Conservation (phyloP, 2,888 invertebrate genomes). For the Aelia acuminata region DNA sequence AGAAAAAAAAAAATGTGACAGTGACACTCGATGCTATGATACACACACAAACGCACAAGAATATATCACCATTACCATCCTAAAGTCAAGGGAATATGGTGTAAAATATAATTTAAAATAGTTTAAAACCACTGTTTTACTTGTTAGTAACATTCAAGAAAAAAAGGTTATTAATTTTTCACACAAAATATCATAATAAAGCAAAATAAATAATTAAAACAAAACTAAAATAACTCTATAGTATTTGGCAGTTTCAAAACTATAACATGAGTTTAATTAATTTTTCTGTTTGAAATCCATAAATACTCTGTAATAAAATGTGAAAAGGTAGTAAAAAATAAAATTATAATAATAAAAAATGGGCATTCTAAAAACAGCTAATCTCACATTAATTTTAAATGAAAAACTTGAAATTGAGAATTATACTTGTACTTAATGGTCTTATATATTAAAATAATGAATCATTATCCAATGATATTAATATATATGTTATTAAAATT, state of each 20-base stretch:
- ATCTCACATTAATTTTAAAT: background rate
- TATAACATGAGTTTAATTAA: background rate
- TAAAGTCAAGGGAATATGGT: background rate
- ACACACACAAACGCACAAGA: background rate
- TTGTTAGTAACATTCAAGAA: background rate
- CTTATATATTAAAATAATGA: background rate
- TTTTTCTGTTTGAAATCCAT: background rate
- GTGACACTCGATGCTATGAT: background rate
- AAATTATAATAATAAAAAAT: background rate
- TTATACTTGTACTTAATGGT: background rate
- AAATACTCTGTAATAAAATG: background rate
- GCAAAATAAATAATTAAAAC: background rate
- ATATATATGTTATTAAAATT: slow-evolving; percentile 16
- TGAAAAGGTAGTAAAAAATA: background rate
- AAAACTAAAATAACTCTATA: background rate
- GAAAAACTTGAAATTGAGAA: background rate
- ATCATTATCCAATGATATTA: background rate
- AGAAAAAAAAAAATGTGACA: no score
- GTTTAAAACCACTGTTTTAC: background rate
- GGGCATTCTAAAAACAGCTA: background rate
- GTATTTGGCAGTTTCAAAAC: background rate
- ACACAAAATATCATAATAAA: background rate
- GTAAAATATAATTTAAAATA: background rate
- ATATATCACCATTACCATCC: background rate
- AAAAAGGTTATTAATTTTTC: background rate